Evolutionary conservation across 2,888 invertebrate genomes (phyloP).

Genomic region (Drosophila fulvimacula): DNA sequence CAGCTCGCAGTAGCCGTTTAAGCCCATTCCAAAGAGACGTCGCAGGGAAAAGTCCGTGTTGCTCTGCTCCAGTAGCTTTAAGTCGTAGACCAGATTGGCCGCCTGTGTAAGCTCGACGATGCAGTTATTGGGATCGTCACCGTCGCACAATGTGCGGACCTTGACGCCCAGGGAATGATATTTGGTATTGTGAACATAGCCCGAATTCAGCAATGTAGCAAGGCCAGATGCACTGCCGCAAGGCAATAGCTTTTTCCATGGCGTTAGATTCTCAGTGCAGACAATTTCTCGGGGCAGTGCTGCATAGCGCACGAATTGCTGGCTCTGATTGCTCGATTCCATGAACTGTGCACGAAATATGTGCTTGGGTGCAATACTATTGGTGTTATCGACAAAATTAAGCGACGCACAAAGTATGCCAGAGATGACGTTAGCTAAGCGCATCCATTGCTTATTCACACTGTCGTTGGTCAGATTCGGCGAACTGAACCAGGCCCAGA

Average conservation of each 20-base stretch:
- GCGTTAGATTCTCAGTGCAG: slow-evolving; percentile 99
- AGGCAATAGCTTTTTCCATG: slow-evolving; percentile 98
- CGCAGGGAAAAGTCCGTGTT: slow-evolving; percentile 93
- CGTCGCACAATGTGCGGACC: slow-evolving; percentile 91
- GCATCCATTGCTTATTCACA: slow-evolving; percentile 94
- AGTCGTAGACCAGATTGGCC: slow-evolving; percentile 94
- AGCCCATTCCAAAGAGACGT: slow-evolving; percentile 93
- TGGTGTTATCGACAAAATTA: slow-evolving; percentile 95
- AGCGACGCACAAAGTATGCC: slow-evolving; percentile 98
- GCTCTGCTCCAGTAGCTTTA: slow-evolving; percentile 86
- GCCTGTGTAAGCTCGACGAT: slow-evolving; percentile 93
- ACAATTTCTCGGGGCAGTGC: slow-evolving; percentile 98
- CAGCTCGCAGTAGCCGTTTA: slow-evolving; percentile 93
- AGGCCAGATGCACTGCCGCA: slow-evolving; percentile 96
- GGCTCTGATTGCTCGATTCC: slow-evolving; percentile 85
- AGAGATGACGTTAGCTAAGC: slow-evolving; percentile 94
- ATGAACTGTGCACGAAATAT: slow-evolving; percentile 89
- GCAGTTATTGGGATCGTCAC: slow-evolving; percentile 85
- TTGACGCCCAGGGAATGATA: slow-evolving; percentile 96
- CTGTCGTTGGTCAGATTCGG: slow-evolving; percentile 82
- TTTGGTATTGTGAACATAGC: slow-evolving; percentile 95
- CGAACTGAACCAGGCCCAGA: slow-evolving; percentile 95
- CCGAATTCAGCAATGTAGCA: slow-evolving; percentile 94
- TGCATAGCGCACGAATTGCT: slow-evolving; percentile 90
- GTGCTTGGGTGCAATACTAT: slow-evolving; percentile 93